These are phyloP conservation scores for Lutraria rhynchaena DNA, from an alignment of 1,140 invertebrate genomes.

Conservation along the genomic window DNA sequence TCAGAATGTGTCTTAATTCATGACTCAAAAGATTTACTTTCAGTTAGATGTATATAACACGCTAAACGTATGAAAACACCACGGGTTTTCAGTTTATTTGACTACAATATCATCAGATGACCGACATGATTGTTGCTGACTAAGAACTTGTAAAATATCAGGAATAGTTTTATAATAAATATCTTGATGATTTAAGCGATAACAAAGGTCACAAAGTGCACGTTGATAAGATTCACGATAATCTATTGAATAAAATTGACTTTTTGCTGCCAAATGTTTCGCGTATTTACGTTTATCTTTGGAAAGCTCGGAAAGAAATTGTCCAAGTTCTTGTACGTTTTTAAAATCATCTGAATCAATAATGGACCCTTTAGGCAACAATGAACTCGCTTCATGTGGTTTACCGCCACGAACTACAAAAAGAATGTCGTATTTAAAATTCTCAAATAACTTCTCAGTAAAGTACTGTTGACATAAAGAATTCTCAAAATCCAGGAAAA, in stretches of 20 bases:
- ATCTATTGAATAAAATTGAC: not conserved
- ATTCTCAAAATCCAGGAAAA: conserved; percentile 21
- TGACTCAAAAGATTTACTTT: no score
- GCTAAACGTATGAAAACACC: no score
- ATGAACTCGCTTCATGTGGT: not conserved
- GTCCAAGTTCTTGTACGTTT: not conserved
- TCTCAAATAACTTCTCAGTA: conserved; percentile 23
- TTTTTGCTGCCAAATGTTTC: not conserved
- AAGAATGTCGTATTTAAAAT: conserved; percentile 15
- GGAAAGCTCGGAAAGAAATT: not conserved
- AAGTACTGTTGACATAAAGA: conserved; percentile 1
- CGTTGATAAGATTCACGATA: not conserved
- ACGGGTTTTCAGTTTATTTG: no score
- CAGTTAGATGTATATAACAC: no score
- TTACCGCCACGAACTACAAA: not conserved
- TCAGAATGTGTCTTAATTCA: no score
- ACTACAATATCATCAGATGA: no score
- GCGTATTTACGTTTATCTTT: not conserved
- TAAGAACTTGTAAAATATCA: no score
- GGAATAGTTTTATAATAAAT: no score
- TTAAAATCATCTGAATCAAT: not conserved
- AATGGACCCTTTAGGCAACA: not conserved
- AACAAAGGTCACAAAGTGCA: no score
- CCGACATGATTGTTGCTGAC: no score
- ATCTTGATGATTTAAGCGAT: no score